Conservation (phyloP, 2,888 invertebrate genomes). For the Trissolcus brochymenae region DNA sequence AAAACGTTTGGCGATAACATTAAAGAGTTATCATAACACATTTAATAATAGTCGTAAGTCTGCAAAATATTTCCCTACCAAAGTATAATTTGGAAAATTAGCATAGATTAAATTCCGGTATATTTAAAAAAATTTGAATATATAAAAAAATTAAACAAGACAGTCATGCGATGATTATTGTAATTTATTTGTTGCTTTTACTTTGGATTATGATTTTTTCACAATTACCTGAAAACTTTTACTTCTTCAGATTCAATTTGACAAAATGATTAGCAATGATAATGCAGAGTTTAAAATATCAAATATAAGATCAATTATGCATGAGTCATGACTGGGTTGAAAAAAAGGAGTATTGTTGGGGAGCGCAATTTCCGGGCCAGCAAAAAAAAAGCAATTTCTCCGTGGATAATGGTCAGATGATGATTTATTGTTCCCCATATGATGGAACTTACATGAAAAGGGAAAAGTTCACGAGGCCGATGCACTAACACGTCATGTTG, state of each 20-base stretch:
- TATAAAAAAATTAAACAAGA: too few species aligned
- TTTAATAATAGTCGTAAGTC: neutral
- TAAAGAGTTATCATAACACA: conserved; percentile 21
- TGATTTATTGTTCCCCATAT: conserved; percentile 41
- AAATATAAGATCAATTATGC: neutral
- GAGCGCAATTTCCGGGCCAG: too few species aligned
- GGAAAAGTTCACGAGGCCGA: conserved; percentile 56
- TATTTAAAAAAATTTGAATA: too few species aligned
- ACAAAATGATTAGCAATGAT: too few species aligned
- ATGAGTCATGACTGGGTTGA: neutral
- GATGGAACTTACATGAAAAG: conserved; percentile 58
- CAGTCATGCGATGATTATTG: too few species aligned
- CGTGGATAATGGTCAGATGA: conserved; percentile 36
- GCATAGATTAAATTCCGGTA: conserved; percentile 13
- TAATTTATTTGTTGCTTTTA: too few species aligned
- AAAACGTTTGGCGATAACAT: conserved; percentile 12
- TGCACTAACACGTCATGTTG: conserved; percentile 49
- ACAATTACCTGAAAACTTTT: too few species aligned
- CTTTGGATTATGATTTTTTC: too few species aligned
- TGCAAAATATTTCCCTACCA: conserved; percentile 7
- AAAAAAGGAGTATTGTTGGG: neutral
- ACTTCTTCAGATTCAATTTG: too few species aligned
- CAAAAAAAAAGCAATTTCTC: conserved; percentile 29
- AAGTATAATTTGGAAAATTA: conserved; percentile 46
- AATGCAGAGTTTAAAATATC: neutral